Conservation (phyloP, 2,113 vertebrate species). For the Notechis scutatus region DNA sequence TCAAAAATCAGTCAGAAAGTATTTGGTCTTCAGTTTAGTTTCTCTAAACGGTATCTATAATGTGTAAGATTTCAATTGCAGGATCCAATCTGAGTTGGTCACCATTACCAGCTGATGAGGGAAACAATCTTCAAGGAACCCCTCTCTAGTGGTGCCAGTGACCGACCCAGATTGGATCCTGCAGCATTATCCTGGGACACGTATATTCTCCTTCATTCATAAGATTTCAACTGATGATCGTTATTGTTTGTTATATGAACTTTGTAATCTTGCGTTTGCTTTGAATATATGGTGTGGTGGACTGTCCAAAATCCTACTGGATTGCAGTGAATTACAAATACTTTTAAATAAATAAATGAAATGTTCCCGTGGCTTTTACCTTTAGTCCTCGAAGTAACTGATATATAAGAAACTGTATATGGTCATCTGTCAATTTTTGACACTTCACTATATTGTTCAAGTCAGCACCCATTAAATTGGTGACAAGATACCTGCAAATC, state of each 20-base stretch:
- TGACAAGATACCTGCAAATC: constrained; percentile 88
- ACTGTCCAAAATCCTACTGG: background rate
- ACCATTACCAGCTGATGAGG: background rate
- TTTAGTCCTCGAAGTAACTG: constrained; percentile 95
- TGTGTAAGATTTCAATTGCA: background rate
- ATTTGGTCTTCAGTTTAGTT: background rate
- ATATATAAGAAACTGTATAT: constrained; percentile 97
- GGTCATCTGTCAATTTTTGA: constrained; percentile 93
- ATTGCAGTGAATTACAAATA: background rate
- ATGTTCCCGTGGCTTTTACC: constrained; percentile 64
- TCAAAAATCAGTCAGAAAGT: background rate
- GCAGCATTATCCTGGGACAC: background rate
- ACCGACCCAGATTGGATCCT: background rate
- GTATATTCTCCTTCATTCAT: background rate
- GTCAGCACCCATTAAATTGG: constrained; percentile 96
- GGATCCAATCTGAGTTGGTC: too few species aligned
- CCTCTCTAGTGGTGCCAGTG: background rate
- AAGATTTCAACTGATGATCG: background rate
- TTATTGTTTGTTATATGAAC: background rate
- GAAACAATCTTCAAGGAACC: background rate
- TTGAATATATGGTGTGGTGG: background rate
- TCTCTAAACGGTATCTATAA: background rate
- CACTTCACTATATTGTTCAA: constrained; percentile 98
- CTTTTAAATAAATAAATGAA: background rate
- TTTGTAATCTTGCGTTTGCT: background rate